Evolutionary conservation across 2,797 vertebrate species (phyloP), one percentile per base, ranked within the genome.

Genomic region (Heliangelus exortis): DNA sequence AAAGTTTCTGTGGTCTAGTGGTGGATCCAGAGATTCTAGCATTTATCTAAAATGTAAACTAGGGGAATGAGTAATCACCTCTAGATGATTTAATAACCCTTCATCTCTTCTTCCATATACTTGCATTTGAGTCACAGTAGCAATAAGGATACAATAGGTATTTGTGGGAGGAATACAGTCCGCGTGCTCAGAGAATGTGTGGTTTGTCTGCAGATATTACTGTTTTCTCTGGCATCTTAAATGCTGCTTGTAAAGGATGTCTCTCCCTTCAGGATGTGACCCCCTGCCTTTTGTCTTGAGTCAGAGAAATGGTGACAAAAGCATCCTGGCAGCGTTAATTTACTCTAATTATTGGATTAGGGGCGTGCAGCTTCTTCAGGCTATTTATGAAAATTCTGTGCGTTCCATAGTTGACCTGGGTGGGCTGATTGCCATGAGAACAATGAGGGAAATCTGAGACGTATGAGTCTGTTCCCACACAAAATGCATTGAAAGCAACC

Each of bases 41-140:
- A 0, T 80, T 78, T 88, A 45, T 45, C 54, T 72, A 50, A 90
- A 81, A 69, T 5, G 54, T 78, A 75, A 92, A 51, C 66, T 3
- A 2, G 41, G 72, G 68, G 75, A 87, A 89, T 89, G 86, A 92
- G 66, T 93, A 92, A 85, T 69, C 93, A 84, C 81, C 36, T 91
- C 39, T 48, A 84, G 82, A 95, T 76, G 89, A 78, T 84, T 92
- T 82, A 66, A 74, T 91, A 82, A 69, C 39, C 59, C 61, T 71
- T 72, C 74, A 50, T 94, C 57, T 71, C 57, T 89, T 81, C n/a
- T n/a, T 89, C 84, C 47, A 16, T 61, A 61, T 65, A 54, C 54
- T 93, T 71, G n/a, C 16, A 3, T 81, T 89, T 90, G 92, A 96
- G 85, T 87, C 93, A 91, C 63, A 67, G 80, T 36, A 85, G 74